These are phyloP conservation scores for Goniozus legneri DNA, from an alignment of 1,140 invertebrate genomes.

Conservation along the genomic window DNA sequence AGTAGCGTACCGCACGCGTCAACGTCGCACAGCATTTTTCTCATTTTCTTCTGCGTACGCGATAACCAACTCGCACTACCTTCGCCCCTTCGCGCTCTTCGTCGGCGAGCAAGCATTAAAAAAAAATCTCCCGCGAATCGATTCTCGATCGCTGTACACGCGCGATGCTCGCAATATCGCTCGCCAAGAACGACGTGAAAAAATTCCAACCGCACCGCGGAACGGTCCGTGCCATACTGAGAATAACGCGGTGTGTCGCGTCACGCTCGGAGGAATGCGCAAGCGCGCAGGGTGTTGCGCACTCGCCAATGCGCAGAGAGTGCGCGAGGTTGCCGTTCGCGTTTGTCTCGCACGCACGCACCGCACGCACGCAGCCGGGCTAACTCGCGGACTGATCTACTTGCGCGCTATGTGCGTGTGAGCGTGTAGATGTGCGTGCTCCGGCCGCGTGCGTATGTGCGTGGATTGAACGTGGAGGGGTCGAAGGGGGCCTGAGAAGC, in stretches of 20 bases:
- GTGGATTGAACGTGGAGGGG: background rate
- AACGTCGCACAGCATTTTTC: no score
- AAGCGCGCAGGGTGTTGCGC: conserved; percentile 29
- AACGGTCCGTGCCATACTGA: conserved; percentile 43
- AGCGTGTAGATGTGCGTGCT: background rate
- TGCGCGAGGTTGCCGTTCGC: no score
- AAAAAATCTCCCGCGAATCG: no score
- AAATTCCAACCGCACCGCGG: conserved; percentile 21
- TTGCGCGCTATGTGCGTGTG: background rate
- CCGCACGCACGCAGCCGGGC: conserved; percentile 22
- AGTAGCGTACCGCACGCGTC: no score
- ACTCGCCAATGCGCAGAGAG: conserved; percentile 23
- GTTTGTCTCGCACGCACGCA: no score
- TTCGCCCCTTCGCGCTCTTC: no score
- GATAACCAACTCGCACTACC: no score
- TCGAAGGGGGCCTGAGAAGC: background rate
- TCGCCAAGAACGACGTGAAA: no score
- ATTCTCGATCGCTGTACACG: no score
- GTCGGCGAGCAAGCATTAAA: no score
- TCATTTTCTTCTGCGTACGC: no score
- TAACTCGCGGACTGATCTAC: background rate
- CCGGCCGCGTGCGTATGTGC: background rate
- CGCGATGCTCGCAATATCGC: no score
- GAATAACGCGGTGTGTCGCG: conserved; percentile 35
- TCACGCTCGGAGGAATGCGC: conserved; percentile 31